phyloP scores from a whole-genome alignment of 23 tunicate genomes.

The Styela plicata region DNA sequence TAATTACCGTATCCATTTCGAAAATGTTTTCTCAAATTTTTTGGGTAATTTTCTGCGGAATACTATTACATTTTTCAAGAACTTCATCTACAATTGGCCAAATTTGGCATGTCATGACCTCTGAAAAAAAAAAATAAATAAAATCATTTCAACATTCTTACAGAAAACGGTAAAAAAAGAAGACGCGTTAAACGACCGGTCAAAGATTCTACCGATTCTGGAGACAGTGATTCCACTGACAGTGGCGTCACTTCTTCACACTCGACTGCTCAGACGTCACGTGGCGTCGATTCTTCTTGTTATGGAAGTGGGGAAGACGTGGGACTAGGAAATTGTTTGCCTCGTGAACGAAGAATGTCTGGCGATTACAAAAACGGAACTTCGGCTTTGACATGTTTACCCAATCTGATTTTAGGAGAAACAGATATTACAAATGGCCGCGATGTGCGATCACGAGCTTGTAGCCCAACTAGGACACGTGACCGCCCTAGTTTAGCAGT shows the following conservation, averaged over 20 bases:
- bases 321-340: not conserved
- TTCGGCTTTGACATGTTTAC: not conserved
- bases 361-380: not conserved
- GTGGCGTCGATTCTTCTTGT: conserved; percentile 2
- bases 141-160: too few relatives aligned
- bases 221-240: not conserved
- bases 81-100: too few relatives aligned
- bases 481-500: not conserved
- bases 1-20: too few relatives aligned
- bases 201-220: not conserved
- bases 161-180: not conserved
- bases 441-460: not conserved
- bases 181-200: not conserved
- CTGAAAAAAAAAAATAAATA: too few relatives aligned
- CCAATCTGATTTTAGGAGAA: not conserved
- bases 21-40: too few relatives aligned
- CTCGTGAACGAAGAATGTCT: not conserved
- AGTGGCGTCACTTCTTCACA: conserved; percentile 6
- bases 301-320: conserved; percentile 11
- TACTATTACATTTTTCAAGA: too few relatives aligned
- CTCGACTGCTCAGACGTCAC: not conserved
- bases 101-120: too few relatives aligned
- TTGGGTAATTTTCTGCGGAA: too few relatives aligned
- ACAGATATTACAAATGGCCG: not conserved
- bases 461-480: not conserved